Evolutionary conservation across 2,888 invertebrate species (phyloP).

Genomic region (Philereme transversata): DNA sequence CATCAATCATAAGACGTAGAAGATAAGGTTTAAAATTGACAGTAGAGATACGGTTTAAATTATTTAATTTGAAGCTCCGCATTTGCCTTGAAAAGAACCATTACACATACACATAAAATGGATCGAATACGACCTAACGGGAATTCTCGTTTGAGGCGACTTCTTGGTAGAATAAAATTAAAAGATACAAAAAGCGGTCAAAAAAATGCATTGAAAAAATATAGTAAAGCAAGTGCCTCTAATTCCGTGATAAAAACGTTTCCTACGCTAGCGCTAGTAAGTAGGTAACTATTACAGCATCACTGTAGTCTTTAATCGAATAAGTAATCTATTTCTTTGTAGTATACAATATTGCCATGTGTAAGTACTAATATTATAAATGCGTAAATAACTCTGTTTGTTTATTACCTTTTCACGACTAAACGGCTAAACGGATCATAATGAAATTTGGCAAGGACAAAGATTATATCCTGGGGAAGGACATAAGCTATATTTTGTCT

Average conservation of each 20-base stretch:
- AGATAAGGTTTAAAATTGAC: constrained; percentile 27
- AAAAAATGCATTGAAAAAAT: constrained; percentile 22
- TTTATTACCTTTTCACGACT: too few relatives aligned
- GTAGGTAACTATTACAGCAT: too few relatives aligned
- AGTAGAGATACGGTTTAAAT: constrained; percentile 20
- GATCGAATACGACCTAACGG: constrained; percentile 33
- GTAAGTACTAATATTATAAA: too few relatives aligned
- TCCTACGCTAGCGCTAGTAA: constrained; percentile 14
- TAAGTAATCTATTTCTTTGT: too few relatives aligned
- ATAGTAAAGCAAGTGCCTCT: constrained; percentile 22
- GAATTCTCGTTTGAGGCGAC: constrained; percentile 29
- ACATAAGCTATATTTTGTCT: too few relatives aligned
- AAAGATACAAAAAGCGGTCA: constrained; percentile 30
- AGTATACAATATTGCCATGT: too few relatives aligned
- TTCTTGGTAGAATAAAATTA: constrained; percentile 21
- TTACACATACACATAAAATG: constrained; percentile 28
- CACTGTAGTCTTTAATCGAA: too few relatives aligned
- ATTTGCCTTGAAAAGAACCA: constrained; percentile 35
- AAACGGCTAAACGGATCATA: too few relatives aligned
- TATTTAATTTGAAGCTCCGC: constrained; percentile 32
- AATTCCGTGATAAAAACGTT: constrained; percentile 26
- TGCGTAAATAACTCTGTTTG: too few relatives aligned
- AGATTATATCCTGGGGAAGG: too few relatives aligned
- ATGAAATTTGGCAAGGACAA: too few relatives aligned
- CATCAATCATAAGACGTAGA: constrained; percentile 23